These are phyloP conservation scores for Aleiodes testaceus DNA, from an alignment of 2,888 invertebrate species.

Conservation along the genomic window DNA sequence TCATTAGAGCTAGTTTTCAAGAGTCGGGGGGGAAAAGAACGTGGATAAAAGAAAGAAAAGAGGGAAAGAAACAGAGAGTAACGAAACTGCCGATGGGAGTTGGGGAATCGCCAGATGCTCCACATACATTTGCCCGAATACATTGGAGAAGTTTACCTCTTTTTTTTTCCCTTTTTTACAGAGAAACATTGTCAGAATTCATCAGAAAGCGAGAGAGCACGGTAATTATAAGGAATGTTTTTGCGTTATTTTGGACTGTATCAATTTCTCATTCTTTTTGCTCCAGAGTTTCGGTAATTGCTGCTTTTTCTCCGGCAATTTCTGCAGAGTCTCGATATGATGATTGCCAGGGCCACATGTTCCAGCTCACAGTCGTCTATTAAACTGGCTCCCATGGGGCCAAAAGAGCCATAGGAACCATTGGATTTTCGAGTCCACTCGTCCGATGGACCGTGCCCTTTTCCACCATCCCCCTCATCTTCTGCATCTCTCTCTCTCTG, in stretches of 20 bases:
- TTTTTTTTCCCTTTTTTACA: not conserved
- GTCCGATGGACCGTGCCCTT: slow-evolving; percentile 52
- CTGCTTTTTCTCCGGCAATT: slow-evolving; percentile 13
- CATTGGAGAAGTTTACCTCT: not conserved
- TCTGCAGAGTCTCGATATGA: slow-evolving; percentile 56
- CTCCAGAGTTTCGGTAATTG: slow-evolving; percentile 34
- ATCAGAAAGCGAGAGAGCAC: not conserved
- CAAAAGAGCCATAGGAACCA: slow-evolving; percentile 35
- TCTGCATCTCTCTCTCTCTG: slow-evolving; percentile 37
- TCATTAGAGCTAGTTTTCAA: slow-evolving; percentile 67
- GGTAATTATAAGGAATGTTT: not conserved
- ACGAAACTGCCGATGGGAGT: slow-evolving; percentile 63
- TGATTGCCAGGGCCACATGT: slow-evolving; percentile 68
- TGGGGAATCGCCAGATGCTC: slow-evolving; percentile 71
- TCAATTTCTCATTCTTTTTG: not conserved
- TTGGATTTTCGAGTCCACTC: slow-evolving; percentile 64
- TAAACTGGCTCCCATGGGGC: slow-evolving; percentile 51
- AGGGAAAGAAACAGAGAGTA: slow-evolving; percentile 45
- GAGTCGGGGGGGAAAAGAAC: slow-evolving; percentile 31
- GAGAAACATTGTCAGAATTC: not conserved
- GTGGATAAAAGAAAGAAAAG: not conserved
- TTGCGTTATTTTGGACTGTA: not conserved
- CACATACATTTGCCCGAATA: not conserved
- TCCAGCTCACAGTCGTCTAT: slow-evolving; percentile 60
- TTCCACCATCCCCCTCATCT: slow-evolving; percentile 23